phyloP scores from a whole-genome alignment of 2,888 invertebrate genomes.

The Charanyca ferruginea region DNA sequence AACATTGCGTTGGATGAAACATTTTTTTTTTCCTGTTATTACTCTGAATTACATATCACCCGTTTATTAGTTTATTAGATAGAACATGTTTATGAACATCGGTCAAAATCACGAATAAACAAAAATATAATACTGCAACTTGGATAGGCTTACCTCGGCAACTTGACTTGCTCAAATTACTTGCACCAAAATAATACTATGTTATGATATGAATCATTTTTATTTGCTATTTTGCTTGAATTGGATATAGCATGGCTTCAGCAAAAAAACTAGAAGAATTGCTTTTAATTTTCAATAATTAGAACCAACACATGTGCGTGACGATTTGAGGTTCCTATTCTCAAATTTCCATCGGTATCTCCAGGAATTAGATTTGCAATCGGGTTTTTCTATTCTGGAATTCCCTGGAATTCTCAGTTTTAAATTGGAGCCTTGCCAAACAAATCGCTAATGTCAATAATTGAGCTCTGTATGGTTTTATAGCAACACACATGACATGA shows the following conservation, averaged over 20 bases:
- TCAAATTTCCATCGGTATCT: background rate
- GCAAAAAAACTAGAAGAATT: background rate
- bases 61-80: no score
- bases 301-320: background rate
- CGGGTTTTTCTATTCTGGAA: background rate
- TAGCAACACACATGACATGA: background rate
- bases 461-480: background rate
- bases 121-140: no score
- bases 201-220: background rate
- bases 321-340: background rate
- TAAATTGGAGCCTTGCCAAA: constrained; percentile 17
- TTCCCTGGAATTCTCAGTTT: background rate
- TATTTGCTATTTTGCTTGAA: constrained; percentile 4
- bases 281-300: background rate
- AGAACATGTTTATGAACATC: no score
- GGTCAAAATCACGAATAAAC: no score
- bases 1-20: no score
- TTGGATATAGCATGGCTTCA: background rate
- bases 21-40: no score
- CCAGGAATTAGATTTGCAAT: background rate
- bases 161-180: no score
- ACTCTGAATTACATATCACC: no score
- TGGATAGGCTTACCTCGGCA: no score
- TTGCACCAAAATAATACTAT: no score
- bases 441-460: background rate